Base-by-base conservation (phyloP, 2,797 vertebrate species). In the Prunella strophiata region DNA sequence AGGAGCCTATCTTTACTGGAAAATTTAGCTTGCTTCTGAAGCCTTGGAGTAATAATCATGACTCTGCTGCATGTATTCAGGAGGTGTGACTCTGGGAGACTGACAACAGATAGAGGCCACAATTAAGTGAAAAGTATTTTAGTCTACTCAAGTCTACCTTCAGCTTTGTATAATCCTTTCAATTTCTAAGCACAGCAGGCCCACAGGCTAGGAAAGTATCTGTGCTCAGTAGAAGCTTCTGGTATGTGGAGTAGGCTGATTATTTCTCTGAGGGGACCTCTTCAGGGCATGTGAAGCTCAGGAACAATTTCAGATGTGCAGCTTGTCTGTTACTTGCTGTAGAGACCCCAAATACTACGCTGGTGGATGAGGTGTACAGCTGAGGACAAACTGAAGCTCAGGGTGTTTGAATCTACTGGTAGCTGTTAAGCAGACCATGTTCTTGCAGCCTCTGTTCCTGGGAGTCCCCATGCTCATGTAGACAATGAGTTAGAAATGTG, bases 261-360 rank as follows among this genome's bases (percentile, higher is more conserved):
- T 70, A 12, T 11, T 68, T 58, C 43, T 66, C n/a, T 2, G 4
- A 55, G 25, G 25, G 48, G 29, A 75, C 10, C 16, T 92, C 50
- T 52, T 91, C 32, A 77, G 48, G 36, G 9, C 22, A n/a, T 6
- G 13, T 0, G 6, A 85, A 66, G 20, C 36, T 88, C 10, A 42
- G 51, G 66, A 89, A 18, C 1, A 11, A 30, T 72, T 84, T 81
- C 54, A 61, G 45, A 27, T 47, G 50, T 15, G 50, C 68, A 50
- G 17, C 13, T 71, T 66, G 15, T 57, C 68, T 81, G 6, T 68
- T 52, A 20, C 30, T 42, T 2, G 7, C 58, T 80, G 16, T 19
- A 30, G 42, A 55, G 29, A 73, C 23, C 14, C 32, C 0, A 0
- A 20, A 19, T 51, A 29, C 55, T 47, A 23, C 19, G 18, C 36